phyloP scores from a whole-genome alignment of 2,888 invertebrate species.

The Athalia cordata region DNA sequence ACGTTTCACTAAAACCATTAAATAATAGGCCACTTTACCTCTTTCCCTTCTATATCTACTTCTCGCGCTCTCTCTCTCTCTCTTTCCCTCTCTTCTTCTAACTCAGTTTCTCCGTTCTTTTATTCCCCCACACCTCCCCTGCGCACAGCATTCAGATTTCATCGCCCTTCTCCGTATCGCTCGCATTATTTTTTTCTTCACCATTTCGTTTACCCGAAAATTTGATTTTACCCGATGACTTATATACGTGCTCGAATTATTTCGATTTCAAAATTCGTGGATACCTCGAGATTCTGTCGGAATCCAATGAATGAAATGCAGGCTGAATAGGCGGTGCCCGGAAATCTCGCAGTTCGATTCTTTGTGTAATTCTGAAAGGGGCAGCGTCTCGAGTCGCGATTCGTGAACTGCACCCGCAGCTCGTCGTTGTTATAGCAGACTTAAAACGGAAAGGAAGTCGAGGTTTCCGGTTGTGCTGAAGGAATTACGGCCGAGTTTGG shows the following conservation, averaged over 20 bases:
- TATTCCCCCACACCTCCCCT: not conserved
- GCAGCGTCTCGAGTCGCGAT: not conserved
- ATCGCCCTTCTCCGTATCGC: no score
- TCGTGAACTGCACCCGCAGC: not conserved
- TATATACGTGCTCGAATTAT: no score
- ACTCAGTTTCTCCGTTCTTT: not conserved
- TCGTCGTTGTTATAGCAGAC: not conserved
- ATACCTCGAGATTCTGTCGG: no score
- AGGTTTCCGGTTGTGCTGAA: not conserved
- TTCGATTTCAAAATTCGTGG: no score
- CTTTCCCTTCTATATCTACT: not conserved
- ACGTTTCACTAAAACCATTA: conserved; percentile 73
- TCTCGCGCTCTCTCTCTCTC: not conserved
- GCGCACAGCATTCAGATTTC: no score
- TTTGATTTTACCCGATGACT: no score
- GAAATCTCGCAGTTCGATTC: conserved; percentile 4
- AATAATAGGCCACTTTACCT: conserved; percentile 67
- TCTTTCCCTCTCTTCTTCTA: not conserved
- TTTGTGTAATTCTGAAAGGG: conserved; percentile 12
- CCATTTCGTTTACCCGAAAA: no score
- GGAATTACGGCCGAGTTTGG: not conserved
- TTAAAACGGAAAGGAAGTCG: not conserved
- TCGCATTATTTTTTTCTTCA: no score
- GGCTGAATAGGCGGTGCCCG: not conserved
- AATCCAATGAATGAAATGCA: not conserved